phyloP scores from a whole-genome alignment of 2,888 invertebrate species.

The Cecidostiba fungosa region DNA sequence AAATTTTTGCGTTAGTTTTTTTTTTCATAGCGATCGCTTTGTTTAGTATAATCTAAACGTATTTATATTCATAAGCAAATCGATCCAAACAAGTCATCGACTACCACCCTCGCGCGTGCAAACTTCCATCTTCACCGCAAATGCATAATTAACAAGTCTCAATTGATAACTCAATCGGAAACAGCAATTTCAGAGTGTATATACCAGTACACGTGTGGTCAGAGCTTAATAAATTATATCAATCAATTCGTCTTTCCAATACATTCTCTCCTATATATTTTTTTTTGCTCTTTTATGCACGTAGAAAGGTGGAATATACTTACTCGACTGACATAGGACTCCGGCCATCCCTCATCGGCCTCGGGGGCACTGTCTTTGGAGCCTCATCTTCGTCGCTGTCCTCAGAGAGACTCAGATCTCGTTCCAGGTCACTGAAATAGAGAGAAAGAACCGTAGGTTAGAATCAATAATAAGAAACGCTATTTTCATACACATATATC shows the following conservation, averaged over 20 bases:
- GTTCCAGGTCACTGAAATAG: slow-evolving; percentile 82
- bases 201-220: neutral
- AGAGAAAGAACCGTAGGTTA: slow-evolving; percentile 61
- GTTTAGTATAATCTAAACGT: neutral
- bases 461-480: neutral
- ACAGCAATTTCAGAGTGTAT: neutral
- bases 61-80: neutral
- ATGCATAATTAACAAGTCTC: neutral
- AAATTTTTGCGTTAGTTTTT: neutral
- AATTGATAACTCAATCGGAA: slow-evolving; percentile 29
- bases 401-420: slow-evolving; percentile 88
- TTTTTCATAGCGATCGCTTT: neutral
- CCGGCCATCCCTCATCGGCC: slow-evolving; percentile 54
- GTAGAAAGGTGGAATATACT: slow-evolving; percentile 41
- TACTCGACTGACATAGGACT: slow-evolving; percentile 62
- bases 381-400: slow-evolving; percentile 88
- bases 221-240: slow-evolving; percentile 8
- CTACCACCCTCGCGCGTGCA: neutral
- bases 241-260: slow-evolving; percentile 44
- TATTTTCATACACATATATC: neutral
- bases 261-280: no score
- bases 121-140: neutral
- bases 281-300: no score
- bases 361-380: slow-evolving; percentile 53
- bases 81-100: neutral